Evolutionary conservation across 2,888 invertebrate genomes (phyloP).

Genomic region (Chaitophorus viminalis): DNA sequence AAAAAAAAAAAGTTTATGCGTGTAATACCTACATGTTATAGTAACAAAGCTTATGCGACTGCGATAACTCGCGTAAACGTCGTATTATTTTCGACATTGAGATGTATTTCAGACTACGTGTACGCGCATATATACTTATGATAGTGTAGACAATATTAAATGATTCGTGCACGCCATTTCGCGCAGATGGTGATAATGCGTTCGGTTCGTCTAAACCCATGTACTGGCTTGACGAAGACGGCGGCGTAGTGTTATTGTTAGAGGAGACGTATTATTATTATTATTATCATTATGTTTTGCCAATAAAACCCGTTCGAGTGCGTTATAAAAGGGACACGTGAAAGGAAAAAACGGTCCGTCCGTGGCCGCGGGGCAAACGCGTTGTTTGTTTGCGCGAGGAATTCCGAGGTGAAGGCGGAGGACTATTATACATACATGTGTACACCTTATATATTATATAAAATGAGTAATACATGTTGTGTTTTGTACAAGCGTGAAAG

Average conservation of each 20-base stretch:
- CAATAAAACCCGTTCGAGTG: constrained; percentile 53
- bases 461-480: too few species aligned
- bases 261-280: not conserved
- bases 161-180: not conserved
- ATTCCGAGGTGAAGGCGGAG: not conserved
- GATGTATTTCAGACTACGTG: not conserved
- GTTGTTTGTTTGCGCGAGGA: not conserved
- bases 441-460: too few species aligned
- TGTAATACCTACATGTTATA: too few species aligned
- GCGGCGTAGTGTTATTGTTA: not conserved
- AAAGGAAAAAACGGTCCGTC: not conserved
- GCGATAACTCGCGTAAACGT: too few species aligned
- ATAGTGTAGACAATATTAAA: not conserved
- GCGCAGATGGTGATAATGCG: not conserved
- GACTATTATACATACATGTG: not conserved
- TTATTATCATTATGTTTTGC: constrained; percentile 32
- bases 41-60: too few species aligned
- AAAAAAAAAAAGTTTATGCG: too few species aligned
- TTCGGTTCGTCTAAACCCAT: not conserved
- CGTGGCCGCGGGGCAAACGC: not conserved
- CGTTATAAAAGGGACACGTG: not conserved
- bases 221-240: not conserved
- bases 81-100: not conserved
- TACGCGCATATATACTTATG: not conserved
- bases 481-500: not conserved